Evolutionary conservation across 2,113 vertebrate species (phyloP).

Genomic region (Plecotus auritus): DNA sequence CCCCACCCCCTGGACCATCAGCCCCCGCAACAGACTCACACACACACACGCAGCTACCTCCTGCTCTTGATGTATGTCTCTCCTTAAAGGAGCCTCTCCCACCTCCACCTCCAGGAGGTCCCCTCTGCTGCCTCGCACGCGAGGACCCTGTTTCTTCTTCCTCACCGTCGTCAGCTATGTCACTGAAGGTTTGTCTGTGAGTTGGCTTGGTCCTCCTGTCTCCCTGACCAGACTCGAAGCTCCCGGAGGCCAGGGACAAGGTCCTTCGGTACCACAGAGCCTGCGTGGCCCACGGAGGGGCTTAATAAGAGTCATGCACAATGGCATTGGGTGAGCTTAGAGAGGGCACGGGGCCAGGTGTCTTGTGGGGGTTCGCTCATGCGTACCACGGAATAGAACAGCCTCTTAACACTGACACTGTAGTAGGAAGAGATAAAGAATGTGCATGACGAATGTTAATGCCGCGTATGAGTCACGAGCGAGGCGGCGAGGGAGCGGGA

Average conservation of each 20-base stretch:
- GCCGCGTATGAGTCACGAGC: neutral
- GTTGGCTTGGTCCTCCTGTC: neutral
- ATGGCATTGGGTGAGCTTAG: neutral
- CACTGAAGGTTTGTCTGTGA: neutral
- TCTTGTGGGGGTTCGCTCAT: neutral
- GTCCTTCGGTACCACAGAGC: neutral
- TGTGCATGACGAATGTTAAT: neutral
- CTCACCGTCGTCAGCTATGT: neutral
- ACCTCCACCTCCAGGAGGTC: neutral
- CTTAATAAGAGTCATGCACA: neutral
- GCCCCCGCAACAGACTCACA: too few species aligned
- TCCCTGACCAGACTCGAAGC: neutral
- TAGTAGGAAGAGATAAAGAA: neutral
- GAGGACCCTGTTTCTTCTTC: neutral
- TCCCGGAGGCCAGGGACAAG: accelerated
- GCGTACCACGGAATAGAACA: neutral
- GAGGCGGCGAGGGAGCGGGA: neutral
- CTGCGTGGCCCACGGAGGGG: neutral
- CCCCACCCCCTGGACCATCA: neutral
- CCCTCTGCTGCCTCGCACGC: neutral
- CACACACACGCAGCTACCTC: too few species aligned
- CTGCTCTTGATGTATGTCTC: neutral
- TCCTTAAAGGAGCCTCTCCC: neutral
- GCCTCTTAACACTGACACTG: neutral
- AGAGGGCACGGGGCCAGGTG: neutral